Percentiles rank a stretch among this genome's conserved stretches.
Evolutionary conservation across 2,113 vertebrate species (phyloP).

Genomic region (Solea senegalensis): DNA sequence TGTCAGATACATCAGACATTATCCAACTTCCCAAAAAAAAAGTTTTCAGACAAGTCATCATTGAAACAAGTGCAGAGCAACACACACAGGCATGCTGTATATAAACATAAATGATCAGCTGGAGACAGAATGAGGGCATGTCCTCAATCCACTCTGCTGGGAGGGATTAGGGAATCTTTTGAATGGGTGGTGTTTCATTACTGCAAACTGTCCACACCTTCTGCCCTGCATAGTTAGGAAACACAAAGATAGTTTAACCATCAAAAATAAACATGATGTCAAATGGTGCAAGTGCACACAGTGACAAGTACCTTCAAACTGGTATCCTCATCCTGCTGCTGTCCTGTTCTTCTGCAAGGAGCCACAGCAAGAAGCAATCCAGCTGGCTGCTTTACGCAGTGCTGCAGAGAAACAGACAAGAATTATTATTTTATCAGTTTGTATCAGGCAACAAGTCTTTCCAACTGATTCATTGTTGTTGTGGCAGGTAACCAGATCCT

Average conservation of each 20-base stretch:
- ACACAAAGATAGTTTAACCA: not conserved
- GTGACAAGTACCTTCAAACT: slow-evolving; percentile 39
- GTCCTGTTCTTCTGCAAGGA: slow-evolving; percentile 23
- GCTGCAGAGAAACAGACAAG: slow-evolving; percentile 33
- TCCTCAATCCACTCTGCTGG: not conserved
- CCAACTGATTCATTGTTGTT: slow-evolving; percentile 11
- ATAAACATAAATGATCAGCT: not conserved
- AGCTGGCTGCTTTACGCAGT: slow-evolving; percentile 32
- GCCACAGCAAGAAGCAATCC: slow-evolving; percentile 64
- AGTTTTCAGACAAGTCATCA: slow-evolving; percentile 75
- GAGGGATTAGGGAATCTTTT: not conserved
- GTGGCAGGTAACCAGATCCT: slow-evolving; percentile 39
- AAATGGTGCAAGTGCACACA: not conserved
- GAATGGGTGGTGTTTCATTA: slow-evolving; percentile 24
- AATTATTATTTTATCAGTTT: slow-evolving; percentile 6
- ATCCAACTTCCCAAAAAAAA: slow-evolving; percentile 48
- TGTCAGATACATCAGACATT: slow-evolving; percentile 63
- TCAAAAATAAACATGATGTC: not conserved
- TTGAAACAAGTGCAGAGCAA: slow-evolving; percentile 56
- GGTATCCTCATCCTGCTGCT: slow-evolving; percentile 28
- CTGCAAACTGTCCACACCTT: slow-evolving; percentile 55
- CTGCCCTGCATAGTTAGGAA: slow-evolving; percentile 37
- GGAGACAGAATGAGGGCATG: not conserved
- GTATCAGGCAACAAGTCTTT: not conserved
- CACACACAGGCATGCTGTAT: slow-evolving; percentile 1